These are phyloP conservation scores for Scaptomyza hsui DNA, from an alignment of 1,140 invertebrate species.

Conservation along the genomic window DNA sequence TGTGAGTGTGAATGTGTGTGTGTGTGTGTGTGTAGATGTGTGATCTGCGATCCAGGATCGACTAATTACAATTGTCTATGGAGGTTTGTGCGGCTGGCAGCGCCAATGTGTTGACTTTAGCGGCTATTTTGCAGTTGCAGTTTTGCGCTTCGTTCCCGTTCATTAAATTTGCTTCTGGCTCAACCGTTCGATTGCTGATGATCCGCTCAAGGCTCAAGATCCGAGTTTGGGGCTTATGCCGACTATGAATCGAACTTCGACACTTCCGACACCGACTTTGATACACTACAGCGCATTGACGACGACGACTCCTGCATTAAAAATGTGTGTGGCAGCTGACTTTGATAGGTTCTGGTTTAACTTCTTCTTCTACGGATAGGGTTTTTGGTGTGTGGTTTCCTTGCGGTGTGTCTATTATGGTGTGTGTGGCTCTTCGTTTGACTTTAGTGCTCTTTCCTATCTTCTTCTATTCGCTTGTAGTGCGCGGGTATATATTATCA, in stretches of 20 bases:
- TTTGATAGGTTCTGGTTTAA: background rate
- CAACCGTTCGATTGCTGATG: constrained; percentile 3
- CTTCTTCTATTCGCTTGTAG: constrained; percentile 29
- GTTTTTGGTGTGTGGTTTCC: background rate
- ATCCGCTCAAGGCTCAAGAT: constrained; percentile 3
- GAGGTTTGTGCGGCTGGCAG: constrained; percentile 40
- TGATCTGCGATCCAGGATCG: constrained; percentile 6
- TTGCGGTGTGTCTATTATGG: constrained; percentile 1
- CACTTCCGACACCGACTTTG: background rate
- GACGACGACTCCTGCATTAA: constrained; percentile 34
- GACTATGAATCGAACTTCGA: constrained; percentile 4
- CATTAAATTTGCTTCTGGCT: constrained; percentile 65
- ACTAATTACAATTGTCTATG: constrained; percentile 52
- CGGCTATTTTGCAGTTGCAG: constrained; percentile 57
- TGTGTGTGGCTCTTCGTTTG: background rate
- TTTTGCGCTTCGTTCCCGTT: constrained; percentile 67
- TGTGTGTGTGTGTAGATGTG: constrained; percentile 13
- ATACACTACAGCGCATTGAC: constrained; percentile 11
- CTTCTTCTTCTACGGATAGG: background rate
- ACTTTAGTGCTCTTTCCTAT: constrained; percentile 17
- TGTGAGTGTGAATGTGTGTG: constrained; percentile 1
- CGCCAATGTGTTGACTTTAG: constrained; percentile 51
- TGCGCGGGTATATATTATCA: constrained; percentile 23
- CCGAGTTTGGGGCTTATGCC: background rate
- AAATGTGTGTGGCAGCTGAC: background rate